Evolutionary conservation across 2,888 invertebrate genomes (phyloP).

Genomic region (Yponomeuta sedellus): DNA sequence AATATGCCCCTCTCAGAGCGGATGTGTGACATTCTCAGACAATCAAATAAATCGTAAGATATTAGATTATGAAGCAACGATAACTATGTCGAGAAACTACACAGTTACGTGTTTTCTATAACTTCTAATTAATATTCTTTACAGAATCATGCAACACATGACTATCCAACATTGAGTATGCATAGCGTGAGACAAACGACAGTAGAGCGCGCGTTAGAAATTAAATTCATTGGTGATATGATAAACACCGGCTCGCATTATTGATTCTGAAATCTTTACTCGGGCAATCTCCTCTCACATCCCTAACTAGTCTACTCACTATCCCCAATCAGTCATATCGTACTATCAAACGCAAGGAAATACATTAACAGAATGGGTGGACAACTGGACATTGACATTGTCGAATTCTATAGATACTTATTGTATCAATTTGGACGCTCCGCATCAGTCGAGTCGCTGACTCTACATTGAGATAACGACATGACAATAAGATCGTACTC

Average conservation of each 20-base stretch:
- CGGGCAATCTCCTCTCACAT: neutral
- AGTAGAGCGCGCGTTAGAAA: conserved; percentile 18
- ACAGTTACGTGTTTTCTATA: neutral
- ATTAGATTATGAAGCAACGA: neutral
- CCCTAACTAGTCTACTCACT: neutral
- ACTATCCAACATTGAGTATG: neutral
- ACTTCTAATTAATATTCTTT: neutral
- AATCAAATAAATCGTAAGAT: too few species aligned
- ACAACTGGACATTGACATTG: neutral
- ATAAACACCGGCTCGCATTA: conserved; percentile 7
- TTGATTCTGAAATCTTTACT: conserved; percentile 5
- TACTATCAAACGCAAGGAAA: neutral
- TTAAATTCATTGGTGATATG: conserved; percentile 4
- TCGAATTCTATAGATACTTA: neutral
- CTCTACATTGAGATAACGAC: neutral
- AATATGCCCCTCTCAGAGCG: too few species aligned
- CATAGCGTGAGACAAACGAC: neutral
- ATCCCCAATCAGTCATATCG: neutral
- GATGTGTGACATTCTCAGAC: too few species aligned
- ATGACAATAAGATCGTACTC: neutral
- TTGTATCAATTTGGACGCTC: neutral
- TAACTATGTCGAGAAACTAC: neutral
- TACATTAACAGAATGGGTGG: neutral
- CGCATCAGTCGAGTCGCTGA: neutral
- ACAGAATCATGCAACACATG: neutral